Evolutionary conservation across 2,113 vertebrate genomes (phyloP), one percentile per base, ranked within the genome.

Genomic region (Apodemus speciosus): DNA sequence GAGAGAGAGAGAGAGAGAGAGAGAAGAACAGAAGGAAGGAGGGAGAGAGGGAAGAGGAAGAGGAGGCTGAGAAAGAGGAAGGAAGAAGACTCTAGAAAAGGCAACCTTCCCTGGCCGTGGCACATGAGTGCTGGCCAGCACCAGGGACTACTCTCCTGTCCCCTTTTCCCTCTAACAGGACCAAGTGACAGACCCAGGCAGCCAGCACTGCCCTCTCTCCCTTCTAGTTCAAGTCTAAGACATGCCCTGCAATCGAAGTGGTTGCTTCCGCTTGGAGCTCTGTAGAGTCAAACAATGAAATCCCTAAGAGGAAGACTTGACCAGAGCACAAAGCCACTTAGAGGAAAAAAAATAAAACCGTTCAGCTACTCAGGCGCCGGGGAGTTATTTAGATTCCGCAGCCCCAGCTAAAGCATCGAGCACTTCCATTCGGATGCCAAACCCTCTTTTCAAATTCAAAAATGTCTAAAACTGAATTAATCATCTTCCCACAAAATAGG

Each of bases 391-490:
- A n/a, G 2, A 86, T 20, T 16, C 21, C 40, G 16, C 56, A 64
- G 75, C 43, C 43, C 32, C 53, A 68, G 87, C 51, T 40, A 35
- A 80, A 80, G 90, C 84, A 11, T 35, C 88, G 91, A 90, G 27
- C 77, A 46, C 35, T 86, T 85, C 93, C 72, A 93, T 77, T 58
- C 16, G 0, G 85, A 85, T 46, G 88, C 93, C 95, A 93, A 93
- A 53, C 43, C 69, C 94, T 76, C 92, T 68, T 92, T 91, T 88
- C 94, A 88, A 89, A 86, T 88, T 83, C 92, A 86, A 88, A 88
- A 84, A 94, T 88, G 93, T 91, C 79, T 88, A 92, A 95, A 96
- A 94, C 92, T 0, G 77, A 96, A 96, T 93, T 95, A 58, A 95
- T 94, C 88, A 92, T 83, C 93, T 93, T 87, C 92, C 85, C 46